Evolutionary conservation across 2,113 vertebrate species (phyloP).

Genomic region (Chauna torquata): DNA sequence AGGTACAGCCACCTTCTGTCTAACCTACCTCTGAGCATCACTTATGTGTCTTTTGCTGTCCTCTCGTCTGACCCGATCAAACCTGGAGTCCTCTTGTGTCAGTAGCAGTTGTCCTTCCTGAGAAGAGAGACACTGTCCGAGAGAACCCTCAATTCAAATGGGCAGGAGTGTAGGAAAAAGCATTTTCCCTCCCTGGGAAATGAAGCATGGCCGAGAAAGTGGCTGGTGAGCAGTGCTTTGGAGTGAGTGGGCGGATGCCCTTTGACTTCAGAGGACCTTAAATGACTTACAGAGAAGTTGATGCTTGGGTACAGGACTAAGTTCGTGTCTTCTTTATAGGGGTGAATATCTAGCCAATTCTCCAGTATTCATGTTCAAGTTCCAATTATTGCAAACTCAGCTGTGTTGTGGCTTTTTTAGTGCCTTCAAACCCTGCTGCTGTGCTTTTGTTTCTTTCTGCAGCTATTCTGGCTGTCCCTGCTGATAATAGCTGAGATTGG

Average conservation of each 20-base stretch:
- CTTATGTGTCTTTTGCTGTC: neutral
- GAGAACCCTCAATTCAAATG: neutral
- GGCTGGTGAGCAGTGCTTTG: neutral
- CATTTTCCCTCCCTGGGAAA: neutral
- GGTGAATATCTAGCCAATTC: neutral
- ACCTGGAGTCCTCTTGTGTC: neutral
- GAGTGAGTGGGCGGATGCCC: neutral
- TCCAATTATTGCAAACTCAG: neutral
- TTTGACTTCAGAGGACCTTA: neutral
- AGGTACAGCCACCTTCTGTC: neutral
- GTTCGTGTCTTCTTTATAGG: neutral
- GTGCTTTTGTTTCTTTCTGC: neutral
- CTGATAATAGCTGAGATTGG: slow-evolving; percentile 33
- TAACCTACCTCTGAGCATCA: neutral
- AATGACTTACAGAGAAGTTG: neutral
- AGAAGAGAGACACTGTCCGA: neutral
- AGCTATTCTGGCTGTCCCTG: neutral
- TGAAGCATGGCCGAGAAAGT: neutral
- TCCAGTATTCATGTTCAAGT: neutral
- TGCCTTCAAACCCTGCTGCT: neutral
- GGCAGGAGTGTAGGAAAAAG: neutral
- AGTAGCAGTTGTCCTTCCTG: neutral
- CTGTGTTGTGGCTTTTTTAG: neutral
- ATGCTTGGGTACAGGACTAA: neutral
- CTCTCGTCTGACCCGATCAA: neutral